A percentile compares a stretch with the other conserved stretches of the same genome.
These are phyloP conservation scores for Oxytorus armatus DNA, from an alignment of 2,888 invertebrate species.

Conservation along the genomic window DNA sequence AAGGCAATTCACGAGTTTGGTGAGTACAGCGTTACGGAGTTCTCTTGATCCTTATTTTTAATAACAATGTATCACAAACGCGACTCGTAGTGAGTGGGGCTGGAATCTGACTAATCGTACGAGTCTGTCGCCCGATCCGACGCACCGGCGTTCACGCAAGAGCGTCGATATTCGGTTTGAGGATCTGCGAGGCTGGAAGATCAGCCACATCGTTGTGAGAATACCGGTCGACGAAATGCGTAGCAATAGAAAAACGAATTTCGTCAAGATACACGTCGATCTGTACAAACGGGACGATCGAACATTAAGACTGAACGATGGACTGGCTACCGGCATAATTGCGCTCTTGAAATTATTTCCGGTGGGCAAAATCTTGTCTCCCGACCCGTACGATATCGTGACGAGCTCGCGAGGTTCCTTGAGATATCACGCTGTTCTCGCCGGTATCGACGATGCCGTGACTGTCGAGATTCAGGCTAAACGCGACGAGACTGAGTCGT, in stretches of 20 bases:
- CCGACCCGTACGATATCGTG: slow-evolving; percentile 59
- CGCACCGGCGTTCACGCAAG: slow-evolving; percentile 83
- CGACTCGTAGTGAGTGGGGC: slow-evolving; percentile 84
- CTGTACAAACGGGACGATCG: slow-evolving; percentile 69
- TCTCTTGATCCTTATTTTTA: neutral
- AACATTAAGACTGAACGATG: slow-evolving; percentile 57
- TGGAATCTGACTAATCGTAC: slow-evolving; percentile 87
- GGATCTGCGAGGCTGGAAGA: slow-evolving; percentile 86
- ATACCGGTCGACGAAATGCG: slow-evolving; percentile 85
- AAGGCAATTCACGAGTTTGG: slow-evolving; percentile 87
- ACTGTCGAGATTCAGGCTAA: slow-evolving; percentile 70
- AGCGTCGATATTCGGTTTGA: slow-evolving; percentile 87
- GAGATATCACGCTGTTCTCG: slow-evolving; percentile 75
- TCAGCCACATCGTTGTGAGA: slow-evolving; percentile 90
- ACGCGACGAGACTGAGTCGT: neutral
- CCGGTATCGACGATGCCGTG: slow-evolving; percentile 72
- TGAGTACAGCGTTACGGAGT: slow-evolving; percentile 77
- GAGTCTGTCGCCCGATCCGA: slow-evolving; percentile 85
- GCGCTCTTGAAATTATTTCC: slow-evolving; percentile 13
- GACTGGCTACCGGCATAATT: neutral
- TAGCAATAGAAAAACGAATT: slow-evolving; percentile 85
- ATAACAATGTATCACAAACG: neutral
- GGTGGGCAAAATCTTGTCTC: slow-evolving; percentile 64
- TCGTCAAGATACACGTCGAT: slow-evolving; percentile 78
- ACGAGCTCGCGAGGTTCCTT: slow-evolving; percentile 71